Percentiles rank a stretch among this genome's conserved stretches.
These are phyloP conservation scores for Calameuta pallipes DNA, from an alignment of 2,888 invertebrate genomes.

Conservation along the genomic window DNA sequence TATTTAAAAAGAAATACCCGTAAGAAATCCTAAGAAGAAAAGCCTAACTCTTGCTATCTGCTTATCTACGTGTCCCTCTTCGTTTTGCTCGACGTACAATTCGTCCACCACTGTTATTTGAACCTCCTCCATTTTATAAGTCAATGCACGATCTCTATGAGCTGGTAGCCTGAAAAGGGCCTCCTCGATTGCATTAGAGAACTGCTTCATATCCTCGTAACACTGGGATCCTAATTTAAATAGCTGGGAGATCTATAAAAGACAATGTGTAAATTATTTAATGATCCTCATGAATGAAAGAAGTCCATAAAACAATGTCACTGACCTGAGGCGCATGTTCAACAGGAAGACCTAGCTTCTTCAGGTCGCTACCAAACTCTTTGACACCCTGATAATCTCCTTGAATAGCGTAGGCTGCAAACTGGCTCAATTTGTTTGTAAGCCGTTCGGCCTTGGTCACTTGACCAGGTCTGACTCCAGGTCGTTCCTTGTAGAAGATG, in stretches of 20 bases:
- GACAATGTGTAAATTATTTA: conserved; percentile 3
- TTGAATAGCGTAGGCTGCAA: conserved; percentile 93
- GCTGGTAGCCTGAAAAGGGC: conserved; percentile 87
- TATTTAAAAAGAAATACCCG: conserved; percentile 70
- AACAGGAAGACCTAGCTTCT: conserved; percentile 93
- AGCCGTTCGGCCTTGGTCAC: conserved; percentile 93
- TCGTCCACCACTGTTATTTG: conserved; percentile 95
- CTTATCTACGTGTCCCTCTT: conserved; percentile 83
- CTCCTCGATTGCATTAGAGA: conserved; percentile 93
- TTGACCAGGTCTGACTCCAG: conserved; percentile 94
- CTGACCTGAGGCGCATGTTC: conserved; percentile 94
- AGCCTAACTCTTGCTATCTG: conserved; percentile 95
- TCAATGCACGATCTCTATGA: conserved; percentile 87
- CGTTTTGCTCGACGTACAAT: conserved; percentile 88
- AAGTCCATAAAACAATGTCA: not conserved
- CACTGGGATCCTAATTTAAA: conserved; percentile 93
- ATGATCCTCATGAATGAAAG: not conserved
- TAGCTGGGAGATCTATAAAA: conserved; percentile 84
- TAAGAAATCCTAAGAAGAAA: conserved; percentile 96
- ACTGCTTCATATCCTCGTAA: conserved; percentile 91
- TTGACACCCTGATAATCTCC: conserved; percentile 94
- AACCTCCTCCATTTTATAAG: conserved; percentile 96
- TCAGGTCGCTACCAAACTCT: conserved; percentile 92
- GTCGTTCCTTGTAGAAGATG: conserved; percentile 97
- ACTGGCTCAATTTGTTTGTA: conserved; percentile 90